Evolutionary conservation across 2,113 vertebrate genomes (phyloP).

Genomic region (Candoia aspera): DNA sequence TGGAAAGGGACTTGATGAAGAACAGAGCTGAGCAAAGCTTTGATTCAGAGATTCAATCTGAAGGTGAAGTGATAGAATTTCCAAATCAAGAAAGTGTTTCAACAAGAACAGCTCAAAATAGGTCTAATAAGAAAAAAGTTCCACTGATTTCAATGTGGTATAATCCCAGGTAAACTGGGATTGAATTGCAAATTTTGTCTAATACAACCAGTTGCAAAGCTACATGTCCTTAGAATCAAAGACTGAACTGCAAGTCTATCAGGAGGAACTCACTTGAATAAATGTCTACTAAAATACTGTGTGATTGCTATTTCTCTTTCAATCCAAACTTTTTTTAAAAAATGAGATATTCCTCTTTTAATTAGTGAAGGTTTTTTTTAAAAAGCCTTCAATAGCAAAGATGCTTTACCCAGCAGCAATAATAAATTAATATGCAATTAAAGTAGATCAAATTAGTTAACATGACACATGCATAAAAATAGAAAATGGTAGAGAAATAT

Average conservation of each 20-base stretch:
- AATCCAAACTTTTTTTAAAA: background rate
- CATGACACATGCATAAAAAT: conserved; percentile 6
- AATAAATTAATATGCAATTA: conserved; percentile 3
- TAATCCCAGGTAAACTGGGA: background rate
- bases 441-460: background rate
- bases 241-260: background rate
- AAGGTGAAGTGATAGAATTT: no score
- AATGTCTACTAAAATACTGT: background rate
- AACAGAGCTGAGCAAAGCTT: no score
- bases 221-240: background rate
- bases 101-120: background rate
- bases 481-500: background rate
- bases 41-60: no score
- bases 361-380: background rate
- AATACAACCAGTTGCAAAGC: background rate
- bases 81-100: no score
- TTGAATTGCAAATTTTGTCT: background rate
- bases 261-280: background rate
- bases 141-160: background rate
- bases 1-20: no score
- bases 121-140: background rate
- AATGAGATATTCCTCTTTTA: background rate
- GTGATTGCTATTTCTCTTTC: background rate
- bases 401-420: conserved; percentile 21
- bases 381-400: conserved; percentile 7